A percentile compares a stretch with the other conserved stretches of the same genome.
Evolutionary conservation across 2,888 invertebrate genomes (phyloP).

Genomic region (Meiosimyza platycephala): DNA sequence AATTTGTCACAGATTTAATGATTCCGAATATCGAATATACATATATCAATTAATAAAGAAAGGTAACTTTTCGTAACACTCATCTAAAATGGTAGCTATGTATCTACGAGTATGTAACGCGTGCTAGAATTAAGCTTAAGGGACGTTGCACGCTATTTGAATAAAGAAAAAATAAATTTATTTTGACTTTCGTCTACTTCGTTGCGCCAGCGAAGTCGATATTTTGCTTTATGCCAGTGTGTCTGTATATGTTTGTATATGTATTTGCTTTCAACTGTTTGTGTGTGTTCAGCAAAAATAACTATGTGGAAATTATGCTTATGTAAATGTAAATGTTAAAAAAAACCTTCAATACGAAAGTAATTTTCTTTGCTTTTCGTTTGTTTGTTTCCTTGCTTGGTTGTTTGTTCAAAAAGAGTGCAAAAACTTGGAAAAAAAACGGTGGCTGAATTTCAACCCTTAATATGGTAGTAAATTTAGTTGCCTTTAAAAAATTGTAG

Average conservation of each 20-base stretch:
- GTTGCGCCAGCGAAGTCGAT: not conserved
- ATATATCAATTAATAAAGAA: too few relatives aligned
- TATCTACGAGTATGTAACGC: too few relatives aligned
- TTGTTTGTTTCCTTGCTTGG: constrained; percentile 13
- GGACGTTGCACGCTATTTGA: constrained; percentile 59
- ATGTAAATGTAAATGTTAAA: constrained; percentile 54
- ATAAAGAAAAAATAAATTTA: constrained; percentile 50
- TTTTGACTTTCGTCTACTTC: constrained; percentile 39
- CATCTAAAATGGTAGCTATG: too few relatives aligned
- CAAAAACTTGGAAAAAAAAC: not conserved
- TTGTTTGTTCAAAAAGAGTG: not conserved
- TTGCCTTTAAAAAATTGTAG: too few relatives aligned
- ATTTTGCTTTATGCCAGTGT: constrained; percentile 29
- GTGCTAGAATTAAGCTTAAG: constrained; percentile 60
- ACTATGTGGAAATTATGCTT: constrained; percentile 61
- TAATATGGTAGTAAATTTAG: not conserved
- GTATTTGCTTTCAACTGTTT: constrained; percentile 14
- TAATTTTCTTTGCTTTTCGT: constrained; percentile 38
- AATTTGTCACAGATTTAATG: too few relatives aligned
- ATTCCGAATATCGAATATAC: too few relatives aligned
- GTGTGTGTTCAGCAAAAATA: constrained; percentile 47
- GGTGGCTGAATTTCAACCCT: constrained; percentile 11
- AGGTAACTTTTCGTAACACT: too few relatives aligned
- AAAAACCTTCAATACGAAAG: constrained; percentile 8
- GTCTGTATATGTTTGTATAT: constrained; percentile 31